These are phyloP conservation scores for Dicentrarchus labrax DNA, from an alignment of 2,113 vertebrate genomes.

Conservation along the genomic window DNA sequence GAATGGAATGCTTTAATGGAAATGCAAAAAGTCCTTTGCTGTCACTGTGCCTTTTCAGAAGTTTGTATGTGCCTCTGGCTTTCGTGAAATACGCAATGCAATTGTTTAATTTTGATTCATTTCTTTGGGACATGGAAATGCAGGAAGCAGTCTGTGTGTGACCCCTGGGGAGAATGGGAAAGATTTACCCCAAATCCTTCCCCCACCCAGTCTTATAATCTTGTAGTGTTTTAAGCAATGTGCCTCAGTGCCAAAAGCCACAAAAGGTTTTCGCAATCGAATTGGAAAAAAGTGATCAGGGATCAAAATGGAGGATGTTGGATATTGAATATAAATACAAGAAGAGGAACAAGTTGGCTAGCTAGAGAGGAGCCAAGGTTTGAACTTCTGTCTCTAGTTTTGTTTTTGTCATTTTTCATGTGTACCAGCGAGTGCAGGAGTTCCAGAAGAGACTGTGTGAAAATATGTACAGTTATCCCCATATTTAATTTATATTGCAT, in stretches of 20 bases:
- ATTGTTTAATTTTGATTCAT: constrained; percentile 50
- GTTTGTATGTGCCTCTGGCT: constrained; percentile 29
- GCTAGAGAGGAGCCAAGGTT: too few species aligned
- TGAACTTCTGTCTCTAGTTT: too few species aligned
- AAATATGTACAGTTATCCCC: neutral
- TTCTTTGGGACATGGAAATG: constrained; percentile 47
- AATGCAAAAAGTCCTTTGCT: constrained; percentile 56
- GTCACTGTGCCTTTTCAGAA: constrained; percentile 37
- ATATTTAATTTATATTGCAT: neutral
- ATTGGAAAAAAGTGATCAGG: neutral
- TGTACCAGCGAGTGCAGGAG: too few species aligned
- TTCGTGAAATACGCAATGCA: constrained; percentile 53
- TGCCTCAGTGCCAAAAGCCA: neutral
- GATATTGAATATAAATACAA: neutral
- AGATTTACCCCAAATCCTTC: neutral
- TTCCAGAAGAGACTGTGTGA: too few species aligned
- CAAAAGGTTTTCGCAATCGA: neutral
- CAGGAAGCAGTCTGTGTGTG: constrained; percentile 58
- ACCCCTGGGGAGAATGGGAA: constrained; percentile 9
- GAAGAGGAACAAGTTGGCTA: neutral
- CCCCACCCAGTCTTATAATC: neutral
- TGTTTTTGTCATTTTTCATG: too few species aligned
- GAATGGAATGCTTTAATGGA: constrained; percentile 75
- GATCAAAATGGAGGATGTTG: neutral
- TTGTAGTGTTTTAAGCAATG: neutral